A percentile compares a stretch with the other conserved stretches of the same genome.
These are phyloP conservation scores for Heloderma charlesbogerti DNA, from an alignment of 2,113 vertebrate species.

Conservation along the genomic window DNA sequence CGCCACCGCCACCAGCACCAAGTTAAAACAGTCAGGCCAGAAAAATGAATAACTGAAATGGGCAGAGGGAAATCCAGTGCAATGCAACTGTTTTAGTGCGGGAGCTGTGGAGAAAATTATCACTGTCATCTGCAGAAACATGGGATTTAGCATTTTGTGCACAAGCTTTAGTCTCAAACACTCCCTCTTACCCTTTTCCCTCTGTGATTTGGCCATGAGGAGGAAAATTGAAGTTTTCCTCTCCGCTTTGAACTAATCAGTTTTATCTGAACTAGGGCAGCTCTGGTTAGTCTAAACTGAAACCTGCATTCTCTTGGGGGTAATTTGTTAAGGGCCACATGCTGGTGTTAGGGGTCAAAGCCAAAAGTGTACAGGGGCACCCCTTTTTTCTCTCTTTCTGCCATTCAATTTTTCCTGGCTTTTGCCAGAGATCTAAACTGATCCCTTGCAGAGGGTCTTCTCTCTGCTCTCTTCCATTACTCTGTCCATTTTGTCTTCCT, in stretches of 20 bases:
- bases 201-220: background rate
- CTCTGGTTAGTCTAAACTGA: background rate
- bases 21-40: conserved; percentile 9
- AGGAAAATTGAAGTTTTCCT: background rate
- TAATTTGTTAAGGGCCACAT: background rate
- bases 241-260: background rate
- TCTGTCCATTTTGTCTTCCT: too few relatives aligned
- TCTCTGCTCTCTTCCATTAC: background rate
- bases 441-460: too few relatives aligned
- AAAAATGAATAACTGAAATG: conserved; percentile 23
- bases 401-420: background rate
- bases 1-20: background rate
- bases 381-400: background rate
- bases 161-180: background rate
- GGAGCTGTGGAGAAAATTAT: too few relatives aligned
- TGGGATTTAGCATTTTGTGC: background rate
- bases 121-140: conserved; percentile 3
- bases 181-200: background rate
- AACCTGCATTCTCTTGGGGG: background rate
- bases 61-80: background rate
- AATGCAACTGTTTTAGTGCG: background rate
- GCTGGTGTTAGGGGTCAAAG: background rate
- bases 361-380: too few relatives aligned
- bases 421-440: background rate
- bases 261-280: too few relatives aligned